Conservation (phyloP, 2,797 vertebrate species). For the Cyprinodon diabolis region DNA sequence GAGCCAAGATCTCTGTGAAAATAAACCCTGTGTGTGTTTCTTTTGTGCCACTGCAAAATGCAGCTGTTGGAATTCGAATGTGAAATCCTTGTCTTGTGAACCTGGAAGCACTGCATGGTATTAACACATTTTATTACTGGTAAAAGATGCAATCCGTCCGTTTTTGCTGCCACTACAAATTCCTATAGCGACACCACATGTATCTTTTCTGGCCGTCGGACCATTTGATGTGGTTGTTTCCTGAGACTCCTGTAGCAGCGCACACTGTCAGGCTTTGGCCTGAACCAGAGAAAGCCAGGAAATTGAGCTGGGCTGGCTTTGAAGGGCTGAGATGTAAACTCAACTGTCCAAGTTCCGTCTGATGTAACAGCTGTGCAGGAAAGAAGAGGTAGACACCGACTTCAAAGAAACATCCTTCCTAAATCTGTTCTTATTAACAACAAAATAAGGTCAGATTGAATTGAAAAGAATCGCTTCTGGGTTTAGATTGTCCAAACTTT, state of each 20-base stretch:
- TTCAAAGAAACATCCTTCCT: conserved; percentile 46
- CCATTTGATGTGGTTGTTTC: conserved; percentile 67
- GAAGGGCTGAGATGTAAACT: conserved; percentile 61
- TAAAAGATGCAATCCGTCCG: conserved; percentile 38
- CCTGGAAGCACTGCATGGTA: background rate
- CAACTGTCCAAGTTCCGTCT: conserved; percentile 43
- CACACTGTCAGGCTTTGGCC: conserved; percentile 48
- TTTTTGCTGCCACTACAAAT: conserved; percentile 28
- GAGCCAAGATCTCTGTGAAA: conserved; percentile 45
- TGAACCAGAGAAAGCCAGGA: conserved; percentile 38
- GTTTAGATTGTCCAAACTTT: conserved; percentile 36
- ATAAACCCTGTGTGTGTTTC: conserved; percentile 23
- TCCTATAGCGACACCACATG: conserved; percentile 27
- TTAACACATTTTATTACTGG: conserved; percentile 14
- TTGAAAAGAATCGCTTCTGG: conserved; percentile 31
- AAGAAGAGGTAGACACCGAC: conserved; percentile 18
- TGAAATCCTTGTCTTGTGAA: conserved; percentile 21
- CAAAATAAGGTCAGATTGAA: conserved; percentile 31
- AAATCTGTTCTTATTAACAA: conserved; percentile 43
- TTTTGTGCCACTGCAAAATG: background rate
- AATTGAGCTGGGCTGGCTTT: conserved; percentile 58
- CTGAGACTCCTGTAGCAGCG: conserved; percentile 38
- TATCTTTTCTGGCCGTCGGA: conserved; percentile 40
- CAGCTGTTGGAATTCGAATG: conserved; percentile 33
- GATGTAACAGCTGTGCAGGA: conserved; percentile 45